Conservation (phyloP, 2,888 invertebrate genomes). For the Coecobrya sp. region DNA sequence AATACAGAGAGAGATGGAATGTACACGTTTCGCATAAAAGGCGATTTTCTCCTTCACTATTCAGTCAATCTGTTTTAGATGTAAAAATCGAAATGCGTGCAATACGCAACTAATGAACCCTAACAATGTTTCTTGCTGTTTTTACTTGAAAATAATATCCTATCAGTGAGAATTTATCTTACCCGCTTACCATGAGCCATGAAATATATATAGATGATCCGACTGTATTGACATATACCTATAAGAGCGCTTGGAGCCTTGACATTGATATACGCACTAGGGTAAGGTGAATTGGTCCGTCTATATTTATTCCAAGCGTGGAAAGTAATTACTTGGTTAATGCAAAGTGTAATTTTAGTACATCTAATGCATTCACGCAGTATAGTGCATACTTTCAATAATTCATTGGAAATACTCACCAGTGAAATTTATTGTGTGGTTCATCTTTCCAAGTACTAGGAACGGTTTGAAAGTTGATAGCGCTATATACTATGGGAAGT, state of each 20-base stretch:
- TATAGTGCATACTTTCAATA: constrained; percentile 39
- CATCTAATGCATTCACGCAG: neutral
- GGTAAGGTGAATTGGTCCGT: neutral
- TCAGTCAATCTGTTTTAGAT: constrained; percentile 33
- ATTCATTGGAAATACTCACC: constrained; percentile 34
- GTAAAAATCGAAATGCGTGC: constrained; percentile 19
- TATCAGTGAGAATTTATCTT: constrained; percentile 3
- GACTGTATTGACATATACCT: neutral
- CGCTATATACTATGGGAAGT: neutral
- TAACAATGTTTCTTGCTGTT: constrained; percentile 55
- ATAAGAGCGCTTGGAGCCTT: neutral
- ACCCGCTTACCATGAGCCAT: neutral
- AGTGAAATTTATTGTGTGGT: neutral
- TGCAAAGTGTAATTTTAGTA: constrained; percentile 34
- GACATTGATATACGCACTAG: constrained; percentile 61
- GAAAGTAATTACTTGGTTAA: constrained; percentile 53
- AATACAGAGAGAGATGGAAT: neutral
- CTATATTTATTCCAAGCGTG: neutral
- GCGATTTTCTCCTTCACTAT: constrained; percentile 64
- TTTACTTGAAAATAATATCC: constrained; percentile 24
- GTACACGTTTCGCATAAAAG: constrained; percentile 10
- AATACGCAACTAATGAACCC: constrained; percentile 63
- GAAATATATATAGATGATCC: too few species aligned
- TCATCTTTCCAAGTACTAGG: constrained; percentile 16
- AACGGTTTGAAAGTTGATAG: constrained; percentile 14